Evolutionary conservation across 2,888 invertebrate genomes (phyloP).

Genomic region (Arenicola marina): DNA sequence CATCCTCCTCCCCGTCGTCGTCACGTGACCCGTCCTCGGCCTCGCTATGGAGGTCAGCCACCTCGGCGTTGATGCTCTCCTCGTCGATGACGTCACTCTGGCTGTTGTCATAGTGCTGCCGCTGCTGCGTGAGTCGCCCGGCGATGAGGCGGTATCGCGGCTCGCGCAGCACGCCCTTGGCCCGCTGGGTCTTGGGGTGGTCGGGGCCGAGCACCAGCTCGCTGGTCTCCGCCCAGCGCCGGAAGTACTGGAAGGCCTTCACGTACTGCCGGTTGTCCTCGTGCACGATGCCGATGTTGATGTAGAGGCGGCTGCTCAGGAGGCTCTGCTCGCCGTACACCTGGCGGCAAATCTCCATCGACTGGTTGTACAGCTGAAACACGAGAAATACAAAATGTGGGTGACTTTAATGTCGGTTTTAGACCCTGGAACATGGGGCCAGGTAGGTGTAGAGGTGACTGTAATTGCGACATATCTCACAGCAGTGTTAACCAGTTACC

Average conservation of each 20-base stretch:
- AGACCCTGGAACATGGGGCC: too few species aligned
- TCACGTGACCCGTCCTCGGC: conserved; percentile 3
- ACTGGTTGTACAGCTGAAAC: conserved; percentile 55
- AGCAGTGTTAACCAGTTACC: too few species aligned
- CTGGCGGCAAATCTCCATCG: conserved; percentile 58
- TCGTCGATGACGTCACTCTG: conserved; percentile 15
- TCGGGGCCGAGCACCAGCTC: conserved; percentile 57
- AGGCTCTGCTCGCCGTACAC: conserved; percentile 59
- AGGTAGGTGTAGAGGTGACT: too few species aligned
- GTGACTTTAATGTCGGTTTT: too few species aligned
- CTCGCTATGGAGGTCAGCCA: conserved; percentile 14
- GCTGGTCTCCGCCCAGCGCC: conserved; percentile 56
- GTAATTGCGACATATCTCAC: too few species aligned
- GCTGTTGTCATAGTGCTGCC: neutral
- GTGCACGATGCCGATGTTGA: conserved; percentile 59
- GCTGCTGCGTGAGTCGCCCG: conserved; percentile 27
- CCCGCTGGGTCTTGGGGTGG: conserved; percentile 58
- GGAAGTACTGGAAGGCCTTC: conserved; percentile 57
- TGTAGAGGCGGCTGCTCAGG: conserved; percentile 56
- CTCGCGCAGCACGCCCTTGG: conserved; percentile 56
- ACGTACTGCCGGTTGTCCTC: conserved; percentile 58
- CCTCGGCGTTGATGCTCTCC: conserved; percentile 22
- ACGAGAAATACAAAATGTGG: conserved; percentile 1
- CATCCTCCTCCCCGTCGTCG: neutral
- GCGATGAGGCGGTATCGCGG: conserved; percentile 53